phyloP scores from a whole-genome alignment of 2,888 invertebrate species.

The Trypoxylon attenuatum region DNA sequence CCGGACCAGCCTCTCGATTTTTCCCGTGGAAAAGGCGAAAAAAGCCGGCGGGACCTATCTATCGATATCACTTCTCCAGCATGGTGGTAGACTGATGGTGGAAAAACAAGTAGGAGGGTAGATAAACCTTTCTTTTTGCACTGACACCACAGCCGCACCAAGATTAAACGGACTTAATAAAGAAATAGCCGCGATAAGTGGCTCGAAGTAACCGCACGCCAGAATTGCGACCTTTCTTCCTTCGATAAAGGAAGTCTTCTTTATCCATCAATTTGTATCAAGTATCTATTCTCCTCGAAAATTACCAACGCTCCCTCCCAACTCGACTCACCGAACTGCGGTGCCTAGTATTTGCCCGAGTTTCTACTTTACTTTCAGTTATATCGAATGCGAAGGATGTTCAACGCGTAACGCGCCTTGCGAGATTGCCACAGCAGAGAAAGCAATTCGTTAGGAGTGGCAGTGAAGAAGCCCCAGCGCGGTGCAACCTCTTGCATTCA shows the following conservation, averaged over 20 bases:
- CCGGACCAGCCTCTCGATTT: constrained; percentile 49
- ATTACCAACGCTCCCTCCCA: too few species aligned
- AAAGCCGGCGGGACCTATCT: constrained; percentile 50
- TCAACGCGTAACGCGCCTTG: too few species aligned
- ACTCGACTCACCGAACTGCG: too few species aligned
- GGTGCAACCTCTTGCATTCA: not conserved
- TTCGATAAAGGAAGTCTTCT: too few species aligned
- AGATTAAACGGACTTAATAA: constrained; percentile 51
- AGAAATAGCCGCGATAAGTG: constrained; percentile 38
- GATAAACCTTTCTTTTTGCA: constrained; percentile 55
- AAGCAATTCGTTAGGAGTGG: not conserved
- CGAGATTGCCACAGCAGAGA: too few species aligned
- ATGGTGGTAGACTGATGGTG: constrained; percentile 64
- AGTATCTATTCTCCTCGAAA: too few species aligned
- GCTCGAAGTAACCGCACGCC: constrained; percentile 11
- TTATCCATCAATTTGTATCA: too few species aligned
- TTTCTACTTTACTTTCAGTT: too few species aligned
- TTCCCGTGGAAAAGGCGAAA: constrained; percentile 44
- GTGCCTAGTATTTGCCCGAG: too few species aligned
- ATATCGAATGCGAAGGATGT: too few species aligned
- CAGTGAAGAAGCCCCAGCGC: not conserved
- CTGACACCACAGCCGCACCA: constrained; percentile 40
- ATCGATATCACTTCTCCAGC: constrained; percentile 59
- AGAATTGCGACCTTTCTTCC: too few species aligned
- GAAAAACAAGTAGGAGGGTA: constrained; percentile 56